Base-by-base conservation (phyloP, 2,113 vertebrate genomes). In the Microtus ochrogaster region DNA sequence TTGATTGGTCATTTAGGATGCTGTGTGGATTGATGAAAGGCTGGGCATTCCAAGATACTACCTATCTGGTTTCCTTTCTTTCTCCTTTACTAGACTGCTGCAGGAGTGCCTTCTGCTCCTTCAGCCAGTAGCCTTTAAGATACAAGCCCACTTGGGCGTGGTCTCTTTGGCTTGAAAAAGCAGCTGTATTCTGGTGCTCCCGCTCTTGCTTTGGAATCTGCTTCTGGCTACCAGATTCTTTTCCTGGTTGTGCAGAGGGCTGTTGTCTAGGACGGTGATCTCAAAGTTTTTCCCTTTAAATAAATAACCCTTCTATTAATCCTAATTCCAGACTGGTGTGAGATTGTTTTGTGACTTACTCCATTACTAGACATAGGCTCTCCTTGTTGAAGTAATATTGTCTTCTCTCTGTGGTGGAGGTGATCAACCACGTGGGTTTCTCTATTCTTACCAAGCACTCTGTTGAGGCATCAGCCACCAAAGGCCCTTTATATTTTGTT, bases 101-200 rank as follows among this genome's bases (percentile, higher is more conserved):
- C 11, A 68, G 19, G 6, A 58, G 5, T 17, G 14, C 55, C 55
- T 55, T 55, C 55, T 1, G 4, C 55, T 55, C 16, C 16, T 55
- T 55, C 4, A 55, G 55, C 4, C 55, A 55, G 16, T 55, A 55
- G 55, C 55, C 55, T 55, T 55, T 55, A 17, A 55, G 55, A 55
- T 55, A 55, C 4, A 4, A 55, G 16, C 4, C 14, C 55, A 55
- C 14, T 17, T 17, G 55, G 16, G 55, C 16, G 0, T 55, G 55
- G 16, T 55, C 16, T 55, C 36, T 47, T 17, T 55, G 14, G 14
- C 55, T 55, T 55, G 14, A 55, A 55, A 55, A 55, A 55, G 55
- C 16, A 55, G 4, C 4, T 0, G 55, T 14, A 19, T 17, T 4
- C 55, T 1, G 0, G 16, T 55, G 4, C 16, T 55, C 55, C 4